These are phyloP conservation scores for Numida meleagris DNA, from an alignment of 2,113 vertebrate genomes.

Conservation along the genomic window DNA sequence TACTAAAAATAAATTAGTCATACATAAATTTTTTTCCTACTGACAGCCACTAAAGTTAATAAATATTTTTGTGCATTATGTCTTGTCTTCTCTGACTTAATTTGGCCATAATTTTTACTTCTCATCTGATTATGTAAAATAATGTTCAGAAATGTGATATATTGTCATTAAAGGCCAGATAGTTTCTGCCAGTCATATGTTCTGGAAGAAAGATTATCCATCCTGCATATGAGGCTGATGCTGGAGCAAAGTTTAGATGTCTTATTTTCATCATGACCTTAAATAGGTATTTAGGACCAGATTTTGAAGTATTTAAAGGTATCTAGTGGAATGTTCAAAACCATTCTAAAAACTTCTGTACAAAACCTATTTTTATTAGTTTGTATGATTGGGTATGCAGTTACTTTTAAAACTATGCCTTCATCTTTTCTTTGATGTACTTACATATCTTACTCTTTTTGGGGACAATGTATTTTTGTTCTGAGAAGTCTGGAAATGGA, in stretches of 20 bases:
- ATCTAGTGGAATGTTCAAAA: neutral
- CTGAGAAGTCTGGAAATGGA: neutral
- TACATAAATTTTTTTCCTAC: neutral
- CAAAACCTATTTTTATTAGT: neutral
- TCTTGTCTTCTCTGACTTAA: neutral
- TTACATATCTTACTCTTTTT: neutral
- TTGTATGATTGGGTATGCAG: neutral
- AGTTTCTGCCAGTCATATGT: neutral
- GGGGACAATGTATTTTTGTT: fast-evolving
- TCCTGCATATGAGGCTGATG: neutral
- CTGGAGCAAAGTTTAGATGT: neutral
- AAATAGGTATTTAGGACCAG: neutral
- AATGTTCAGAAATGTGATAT: neutral
- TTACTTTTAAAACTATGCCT: neutral
- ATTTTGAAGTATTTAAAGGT: neutral
- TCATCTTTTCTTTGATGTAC: neutral
- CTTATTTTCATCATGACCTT: neutral
- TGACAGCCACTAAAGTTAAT: neutral
- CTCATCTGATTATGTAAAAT: neutral
- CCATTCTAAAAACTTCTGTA: fast-evolving
- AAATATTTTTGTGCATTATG: neutral
- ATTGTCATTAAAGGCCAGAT: neutral
- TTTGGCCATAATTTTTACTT: neutral
- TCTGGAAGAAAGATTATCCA: neutral
- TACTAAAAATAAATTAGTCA: conserved; percentile 49